Percentiles rank a stretch among this genome's conserved stretches.
Evolutionary conservation across 2,888 invertebrate genomes (phyloP).

Genomic region (Belgica antarctica): DNA sequence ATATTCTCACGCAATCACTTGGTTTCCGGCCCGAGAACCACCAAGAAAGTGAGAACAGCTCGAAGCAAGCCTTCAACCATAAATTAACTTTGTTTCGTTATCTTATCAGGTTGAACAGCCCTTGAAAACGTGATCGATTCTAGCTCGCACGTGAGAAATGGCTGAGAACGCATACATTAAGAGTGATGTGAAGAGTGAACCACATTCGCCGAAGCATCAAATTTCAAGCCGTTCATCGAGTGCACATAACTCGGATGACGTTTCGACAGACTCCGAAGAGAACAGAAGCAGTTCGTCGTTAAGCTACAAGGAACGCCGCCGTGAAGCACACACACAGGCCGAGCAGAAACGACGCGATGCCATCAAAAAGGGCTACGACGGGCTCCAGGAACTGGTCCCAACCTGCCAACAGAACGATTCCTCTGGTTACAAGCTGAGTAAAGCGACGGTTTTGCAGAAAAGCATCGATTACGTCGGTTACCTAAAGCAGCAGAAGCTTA

Average conservation of each 20-base stretch:
- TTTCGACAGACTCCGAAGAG: slow-evolving; percentile 62
- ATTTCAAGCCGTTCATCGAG: slow-evolving; percentile 32
- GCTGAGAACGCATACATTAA: slow-evolving; percentile 32
- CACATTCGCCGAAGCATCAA: slow-evolving; percentile 30
- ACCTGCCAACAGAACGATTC: slow-evolving; percentile 91
- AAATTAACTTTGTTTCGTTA: too few species aligned
- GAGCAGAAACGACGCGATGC: slow-evolving; percentile 96
- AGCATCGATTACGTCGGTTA: slow-evolving; percentile 93
- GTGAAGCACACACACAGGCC: slow-evolving; percentile 94
- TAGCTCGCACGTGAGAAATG: slow-evolving; percentile 16
- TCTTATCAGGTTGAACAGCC: background rate
- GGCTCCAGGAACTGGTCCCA: slow-evolving; percentile 87
- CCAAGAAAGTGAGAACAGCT: too few species aligned
- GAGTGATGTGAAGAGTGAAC: slow-evolving; percentile 29
- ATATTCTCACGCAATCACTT: too few species aligned
- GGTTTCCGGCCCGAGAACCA: too few species aligned
- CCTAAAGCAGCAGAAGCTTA: slow-evolving; percentile 84
- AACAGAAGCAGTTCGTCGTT: slow-evolving; percentile 61
- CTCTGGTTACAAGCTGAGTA: slow-evolving; percentile 53
- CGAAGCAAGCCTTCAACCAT: too few species aligned
- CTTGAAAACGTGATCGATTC: background rate
- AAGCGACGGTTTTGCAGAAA: slow-evolving; percentile 74
- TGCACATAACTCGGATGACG: slow-evolving; percentile 31
- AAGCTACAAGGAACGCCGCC: slow-evolving; percentile 87
- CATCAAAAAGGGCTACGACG: slow-evolving; percentile 95